These are phyloP conservation scores for Dunckerocampus dactyliophorus DNA, from an alignment of 2,113 vertebrate species.

Conservation along the genomic window DNA sequence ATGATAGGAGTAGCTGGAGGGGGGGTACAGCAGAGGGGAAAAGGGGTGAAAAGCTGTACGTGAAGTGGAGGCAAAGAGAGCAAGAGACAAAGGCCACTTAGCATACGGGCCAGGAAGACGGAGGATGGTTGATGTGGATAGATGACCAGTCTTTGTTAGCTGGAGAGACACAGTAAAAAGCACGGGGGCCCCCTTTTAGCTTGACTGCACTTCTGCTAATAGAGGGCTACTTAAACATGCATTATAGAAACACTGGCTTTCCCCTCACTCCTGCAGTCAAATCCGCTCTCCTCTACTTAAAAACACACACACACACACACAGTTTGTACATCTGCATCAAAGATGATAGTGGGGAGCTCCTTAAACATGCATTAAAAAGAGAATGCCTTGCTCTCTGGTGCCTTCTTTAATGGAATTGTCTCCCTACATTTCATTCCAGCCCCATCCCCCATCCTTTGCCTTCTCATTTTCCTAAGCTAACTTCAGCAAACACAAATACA, in stretches of 20 bases:
- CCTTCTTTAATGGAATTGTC: constrained; percentile 73
- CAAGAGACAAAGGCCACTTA: constrained; percentile 75
- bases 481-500: constrained; percentile 43
- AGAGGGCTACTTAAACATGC: constrained; percentile 74
- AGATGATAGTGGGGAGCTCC: constrained; percentile 69
- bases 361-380: constrained; percentile 74
- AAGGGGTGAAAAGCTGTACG: constrained; percentile 72
- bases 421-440: constrained; percentile 64
- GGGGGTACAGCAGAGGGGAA: constrained; percentile 64
- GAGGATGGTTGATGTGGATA: constrained; percentile 70
- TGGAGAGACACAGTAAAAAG: constrained; percentile 72
- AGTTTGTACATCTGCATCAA: constrained; percentile 62
- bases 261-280: constrained; percentile 68
- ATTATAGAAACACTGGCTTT: constrained; percentile 73
- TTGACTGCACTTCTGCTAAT: constrained; percentile 76
- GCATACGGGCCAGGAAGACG: constrained; percentile 70
- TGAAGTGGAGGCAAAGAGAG: constrained; percentile 70
- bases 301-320: constrained; percentile 48
- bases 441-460: constrained; percentile 52
- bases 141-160: constrained; percentile 72
- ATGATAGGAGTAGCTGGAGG: constrained; percentile 56
- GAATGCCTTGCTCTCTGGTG: constrained; percentile 66
- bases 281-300: constrained; percentile 56
- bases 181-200: constrained; percentile 70
- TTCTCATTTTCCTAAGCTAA: constrained; percentile 53